Evolutionary conservation across 2,113 vertebrate species (phyloP), one percentile per base, ranked within the genome.

Genomic region (Grammomys dolichurus): DNA sequence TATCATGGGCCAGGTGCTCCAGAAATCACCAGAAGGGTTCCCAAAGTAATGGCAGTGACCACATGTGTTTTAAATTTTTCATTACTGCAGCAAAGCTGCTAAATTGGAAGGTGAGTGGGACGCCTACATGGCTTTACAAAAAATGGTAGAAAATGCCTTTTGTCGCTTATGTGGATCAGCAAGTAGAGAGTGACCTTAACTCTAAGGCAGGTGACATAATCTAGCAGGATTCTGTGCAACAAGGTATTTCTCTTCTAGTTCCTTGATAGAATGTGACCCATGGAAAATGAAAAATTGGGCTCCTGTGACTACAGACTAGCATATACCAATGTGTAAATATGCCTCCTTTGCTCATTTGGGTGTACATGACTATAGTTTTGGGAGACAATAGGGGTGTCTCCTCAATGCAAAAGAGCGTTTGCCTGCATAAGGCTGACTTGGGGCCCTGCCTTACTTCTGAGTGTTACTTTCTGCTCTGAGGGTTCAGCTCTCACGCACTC

Each of bases 401-500:
- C 43, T 92, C 72, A 69, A 20, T 63, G 78, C 81, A 63, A 51
- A 28, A 26, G 63, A n/a, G 75, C 67, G 4, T 86, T 86, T 89
- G 63, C 91, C 13, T 8, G 31, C 8, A 46, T 43, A 26, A 31
- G 88, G 76, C 40, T 95, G 73, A 54, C 95, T 73, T 4, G 0
- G 0, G 36, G 89, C 77, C 3, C 84, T 95, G 96, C 89, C 95
- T 96, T 84, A 94, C 75, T 95, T 96, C 85, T 93, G 87, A 95
- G 91, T 72, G 92, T 92, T 95, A 19, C 69, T 94, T 91, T 93
- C 91, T 96, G 92, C 95, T 97, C 36, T 36, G 46, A 58, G 92
- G 93, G 85, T 95, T 98, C 91, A 96, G 87, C 80, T 94, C 78
- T 43, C 72, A 5, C 94, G 60, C 81, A 77, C 80, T 96, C 97